Evolutionary conservation across 2,113 vertebrate genomes (phyloP), one percentile per base, ranked within the genome.

Genomic region (Ameiurus melas): DNA sequence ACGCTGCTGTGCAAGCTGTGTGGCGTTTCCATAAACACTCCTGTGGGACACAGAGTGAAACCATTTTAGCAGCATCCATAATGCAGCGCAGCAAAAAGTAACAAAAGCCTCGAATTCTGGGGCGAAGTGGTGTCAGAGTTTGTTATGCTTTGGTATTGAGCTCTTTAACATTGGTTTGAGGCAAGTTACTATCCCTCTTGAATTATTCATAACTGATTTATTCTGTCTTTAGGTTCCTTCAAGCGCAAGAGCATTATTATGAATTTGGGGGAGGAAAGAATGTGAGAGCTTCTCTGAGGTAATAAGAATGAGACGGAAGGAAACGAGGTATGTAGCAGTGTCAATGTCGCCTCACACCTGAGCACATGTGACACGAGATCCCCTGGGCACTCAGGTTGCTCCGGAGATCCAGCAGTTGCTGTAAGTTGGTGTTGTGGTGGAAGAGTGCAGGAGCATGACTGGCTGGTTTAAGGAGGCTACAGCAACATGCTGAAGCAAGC

Each of bases 21-120:
- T 8, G 98, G 98, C 91, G 98, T 98, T 94, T 99, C 98, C 97
- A 99, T 98, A 94, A 99, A 99, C 91, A 98, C 95, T 94, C 98
- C 98, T 99, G 92, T 91, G 75, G 77, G 68, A 92, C 73, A 82
- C 16, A 85, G 55, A 87, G 2, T 86, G 58, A 19, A 85, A 57
- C 13, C 22, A 60, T 75, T 33, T 55, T n/a, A n/a, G 47, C 75
- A n/a, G 43, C 27, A 55, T 79, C 47, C 16, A 55, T n/a, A 53
- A 79, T n/a, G 51, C 14, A 30, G 27, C 47, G 14, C 51, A 57
- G 77, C 51, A 53, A 55, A 80, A 80, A 55, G 5, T 30, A 55
- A 80, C 47, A 57, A 55, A 30, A 47, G 39, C 39, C 22, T 25
- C 3, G 73, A 25, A 77, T 77, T 51, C 25, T 51, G 39, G 5